A percentile compares a stretch with the other conserved stretches of the same genome.
Conservation (phyloP, 2,113 vertebrate species). For the Butorides virescens region DNA sequence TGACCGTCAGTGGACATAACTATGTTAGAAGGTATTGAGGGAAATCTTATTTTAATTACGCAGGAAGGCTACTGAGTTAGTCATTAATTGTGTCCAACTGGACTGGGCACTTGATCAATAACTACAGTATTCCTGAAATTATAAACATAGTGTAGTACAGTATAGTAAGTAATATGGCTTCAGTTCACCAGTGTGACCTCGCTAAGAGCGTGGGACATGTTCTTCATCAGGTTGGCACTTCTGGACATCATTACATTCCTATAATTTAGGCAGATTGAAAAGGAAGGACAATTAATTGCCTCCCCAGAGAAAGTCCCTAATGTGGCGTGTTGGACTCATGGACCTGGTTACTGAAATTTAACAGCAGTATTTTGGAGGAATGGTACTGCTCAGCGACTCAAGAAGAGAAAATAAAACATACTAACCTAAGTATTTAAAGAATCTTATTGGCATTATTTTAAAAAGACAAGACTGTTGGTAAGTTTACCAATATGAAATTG, state of each 20-base stretch:
- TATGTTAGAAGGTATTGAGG: background rate
- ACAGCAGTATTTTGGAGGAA: background rate
- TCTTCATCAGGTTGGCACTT: background rate
- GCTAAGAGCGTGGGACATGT: background rate
- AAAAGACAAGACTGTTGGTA: background rate
- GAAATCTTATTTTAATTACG: background rate
- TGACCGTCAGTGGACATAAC: background rate
- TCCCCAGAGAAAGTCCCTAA: background rate
- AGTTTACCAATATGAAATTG: background rate
- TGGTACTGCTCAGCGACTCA: background rate
- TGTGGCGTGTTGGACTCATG: background rate
- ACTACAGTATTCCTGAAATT: background rate
- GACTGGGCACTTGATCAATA: background rate
- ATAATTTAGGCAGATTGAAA: background rate
- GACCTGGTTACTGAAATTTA: background rate
- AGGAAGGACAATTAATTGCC: background rate
- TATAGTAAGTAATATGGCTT: background rate
- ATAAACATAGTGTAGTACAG: background rate
- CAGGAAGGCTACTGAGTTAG: background rate
- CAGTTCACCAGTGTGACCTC: background rate
- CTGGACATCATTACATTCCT: background rate
- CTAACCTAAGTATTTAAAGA: background rate
- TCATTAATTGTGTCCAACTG: background rate
- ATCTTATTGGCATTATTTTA: background rate
- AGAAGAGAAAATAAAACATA: background rate